Evolutionary conservation across 2,797 vertebrate genomes (phyloP).

Genomic region (Girardinus metallicus): DNA sequence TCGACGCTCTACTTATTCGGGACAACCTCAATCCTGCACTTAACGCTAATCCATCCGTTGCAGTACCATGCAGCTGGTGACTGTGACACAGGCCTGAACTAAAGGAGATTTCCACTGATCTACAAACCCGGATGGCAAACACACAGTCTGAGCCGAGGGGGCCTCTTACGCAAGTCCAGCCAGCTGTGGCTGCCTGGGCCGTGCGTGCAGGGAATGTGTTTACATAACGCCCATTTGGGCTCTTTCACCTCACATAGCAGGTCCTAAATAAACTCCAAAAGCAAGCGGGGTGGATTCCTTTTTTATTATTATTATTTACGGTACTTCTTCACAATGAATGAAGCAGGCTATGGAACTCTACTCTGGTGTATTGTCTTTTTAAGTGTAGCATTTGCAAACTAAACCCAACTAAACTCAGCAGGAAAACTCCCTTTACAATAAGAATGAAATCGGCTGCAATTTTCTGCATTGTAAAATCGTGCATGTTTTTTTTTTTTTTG

Average conservation of each 20-base stretch:
- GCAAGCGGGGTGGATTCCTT: conserved; percentile 16
- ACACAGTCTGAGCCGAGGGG: conserved; percentile 52
- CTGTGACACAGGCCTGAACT: conserved; percentile 63
- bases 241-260: conserved; percentile 46
- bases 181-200: conserved; percentile 72
- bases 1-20: conserved; percentile 64
- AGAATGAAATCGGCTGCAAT: neutral
- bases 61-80: conserved; percentile 58
- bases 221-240: conserved; percentile 66
- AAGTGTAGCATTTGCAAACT: neutral
- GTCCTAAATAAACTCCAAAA: conserved; percentile 41
- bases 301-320: conserved; percentile 10
- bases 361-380: neutral
- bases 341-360: conserved; percentile 1
- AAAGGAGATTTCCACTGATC: conserved; percentile 74
- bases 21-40: conserved; percentile 74
- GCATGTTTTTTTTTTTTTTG: neutral
- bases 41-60: conserved; percentile 66
- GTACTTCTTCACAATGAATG: neutral
- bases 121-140: conserved; percentile 63
- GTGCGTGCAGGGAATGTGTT: conserved; percentile 72
- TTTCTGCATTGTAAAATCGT: neutral
- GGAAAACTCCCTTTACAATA: neutral
- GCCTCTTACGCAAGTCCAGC: conserved; percentile 74
- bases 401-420: neutral